These are phyloP conservation scores for Albula glossodonta DNA, from an alignment of 2,113 vertebrate genomes.

Conservation along the genomic window DNA sequence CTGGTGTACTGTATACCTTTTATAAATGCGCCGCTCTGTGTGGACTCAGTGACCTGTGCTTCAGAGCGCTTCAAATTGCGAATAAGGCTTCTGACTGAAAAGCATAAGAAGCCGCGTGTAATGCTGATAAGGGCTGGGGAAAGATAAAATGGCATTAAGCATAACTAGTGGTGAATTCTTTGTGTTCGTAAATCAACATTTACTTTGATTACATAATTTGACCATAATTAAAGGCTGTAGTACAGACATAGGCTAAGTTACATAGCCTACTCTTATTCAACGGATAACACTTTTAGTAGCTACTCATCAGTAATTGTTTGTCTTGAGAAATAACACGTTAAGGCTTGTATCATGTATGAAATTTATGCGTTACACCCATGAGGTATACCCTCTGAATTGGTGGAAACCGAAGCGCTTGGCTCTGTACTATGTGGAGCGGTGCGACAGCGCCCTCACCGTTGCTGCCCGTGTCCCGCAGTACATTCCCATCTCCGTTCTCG, in stretches of 20 bases:
- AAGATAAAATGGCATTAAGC: not conserved
- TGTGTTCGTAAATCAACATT: not conserved
- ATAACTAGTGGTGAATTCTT: not conserved
- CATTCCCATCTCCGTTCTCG: not conserved
- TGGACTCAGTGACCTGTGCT: constrained; percentile 3
- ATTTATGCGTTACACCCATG: not conserved
- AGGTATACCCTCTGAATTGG: not conserved
- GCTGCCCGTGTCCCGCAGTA: constrained; percentile 23
- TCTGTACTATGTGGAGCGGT: constrained; percentile 16
- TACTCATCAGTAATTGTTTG: not conserved
- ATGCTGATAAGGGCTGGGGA: not conserved
- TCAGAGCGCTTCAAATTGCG: not conserved
- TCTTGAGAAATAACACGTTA: not conserved
- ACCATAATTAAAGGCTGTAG: not conserved
- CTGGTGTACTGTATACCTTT: not conserved
- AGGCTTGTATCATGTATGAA: constrained; percentile 19
- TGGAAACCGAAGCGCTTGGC: not conserved
- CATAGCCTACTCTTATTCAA: no score
- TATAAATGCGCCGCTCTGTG: not conserved
- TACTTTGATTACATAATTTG: not conserved
- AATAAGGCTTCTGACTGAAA: not conserved
- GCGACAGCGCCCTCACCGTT: constrained; percentile 39
- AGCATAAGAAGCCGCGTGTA: not conserved
- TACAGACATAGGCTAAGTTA: not conserved
- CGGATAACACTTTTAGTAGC: no score